Conservation (phyloP, 2,113 vertebrate genomes). For the Vulpes vulpes region DNA sequence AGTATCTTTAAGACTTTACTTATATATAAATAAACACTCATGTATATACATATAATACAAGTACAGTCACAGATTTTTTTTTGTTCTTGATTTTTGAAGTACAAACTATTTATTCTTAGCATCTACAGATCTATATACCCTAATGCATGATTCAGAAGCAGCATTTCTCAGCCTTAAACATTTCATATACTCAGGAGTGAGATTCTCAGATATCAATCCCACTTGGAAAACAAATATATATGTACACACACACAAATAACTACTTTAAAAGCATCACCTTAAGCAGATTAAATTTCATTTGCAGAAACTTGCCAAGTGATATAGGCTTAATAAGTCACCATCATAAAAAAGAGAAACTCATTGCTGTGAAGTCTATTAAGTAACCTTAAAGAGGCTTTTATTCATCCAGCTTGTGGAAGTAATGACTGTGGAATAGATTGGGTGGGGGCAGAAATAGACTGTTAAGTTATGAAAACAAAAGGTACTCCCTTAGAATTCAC, state of each 20-base stretch:
- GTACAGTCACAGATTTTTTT: not conserved
- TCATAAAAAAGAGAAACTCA: slow-evolving; percentile 80
- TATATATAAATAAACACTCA: not conserved
- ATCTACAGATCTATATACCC: not conserved
- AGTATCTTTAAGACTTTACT: slow-evolving; percentile 11
- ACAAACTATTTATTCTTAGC: slow-evolving; percentile 8
- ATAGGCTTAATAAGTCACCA: slow-evolving; percentile 80
- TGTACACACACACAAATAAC: not conserved
- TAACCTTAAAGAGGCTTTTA: slow-evolving; percentile 85
- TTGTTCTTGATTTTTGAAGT: slow-evolving; percentile 39
- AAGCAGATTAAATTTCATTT: slow-evolving; percentile 80
- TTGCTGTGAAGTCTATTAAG: slow-evolving; percentile 78
- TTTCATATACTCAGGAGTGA: not conserved
- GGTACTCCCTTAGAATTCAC: slow-evolving; percentile 63
- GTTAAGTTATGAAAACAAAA: slow-evolving; percentile 71
- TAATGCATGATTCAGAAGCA: not conserved
- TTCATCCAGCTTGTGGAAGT: slow-evolving; percentile 81
- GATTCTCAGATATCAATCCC: not conserved
- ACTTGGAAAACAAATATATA: not conserved
- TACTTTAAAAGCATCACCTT: slow-evolving; percentile 74
- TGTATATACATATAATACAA: not conserved
- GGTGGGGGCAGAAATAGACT: slow-evolving; percentile 73
- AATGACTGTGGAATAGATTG: slow-evolving; percentile 58
- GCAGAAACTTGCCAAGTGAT: slow-evolving; percentile 73
- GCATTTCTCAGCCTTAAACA: not conserved